Evolutionary conservation across 2,113 vertebrate species (phyloP).

Genomic region (Damaliscus lunatus): DNA sequence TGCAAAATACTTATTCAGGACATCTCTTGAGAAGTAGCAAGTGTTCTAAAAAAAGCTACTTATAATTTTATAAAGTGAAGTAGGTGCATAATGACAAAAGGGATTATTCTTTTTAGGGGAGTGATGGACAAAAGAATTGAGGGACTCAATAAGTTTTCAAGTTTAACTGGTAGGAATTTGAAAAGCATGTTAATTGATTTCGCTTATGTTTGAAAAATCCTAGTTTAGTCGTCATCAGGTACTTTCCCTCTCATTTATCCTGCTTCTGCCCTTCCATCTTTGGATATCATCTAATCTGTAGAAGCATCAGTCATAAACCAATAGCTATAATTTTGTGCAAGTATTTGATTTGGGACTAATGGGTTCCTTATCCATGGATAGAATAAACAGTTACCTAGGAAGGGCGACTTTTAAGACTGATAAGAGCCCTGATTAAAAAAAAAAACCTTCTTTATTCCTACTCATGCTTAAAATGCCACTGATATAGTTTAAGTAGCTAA

Average conservation of each 20-base stretch:
- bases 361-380: not conserved
- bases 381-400: not conserved
- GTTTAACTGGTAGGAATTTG: not conserved
- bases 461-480: not conserved
- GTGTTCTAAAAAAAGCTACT: not conserved
- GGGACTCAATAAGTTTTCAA: not conserved
- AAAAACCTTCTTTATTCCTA: not conserved
- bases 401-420: not conserved
- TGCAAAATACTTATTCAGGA: not conserved
- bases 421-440: not conserved
- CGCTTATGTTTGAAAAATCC: not conserved
- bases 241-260: not conserved
- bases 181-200: not conserved
- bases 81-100: not conserved
- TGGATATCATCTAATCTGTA: not conserved
- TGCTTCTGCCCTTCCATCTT: not conserved
- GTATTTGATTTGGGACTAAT: slow-evolving; percentile 26
- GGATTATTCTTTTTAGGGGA: not conserved
- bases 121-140: not conserved
- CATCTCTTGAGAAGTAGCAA: not conserved
- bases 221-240: not conserved
- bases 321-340: not conserved
- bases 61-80: not conserved
- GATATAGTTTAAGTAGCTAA: not conserved
- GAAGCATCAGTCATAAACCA: not conserved